Conservation (phyloP, 2,797 vertebrate genomes). For the Chromis chromis region DNA sequence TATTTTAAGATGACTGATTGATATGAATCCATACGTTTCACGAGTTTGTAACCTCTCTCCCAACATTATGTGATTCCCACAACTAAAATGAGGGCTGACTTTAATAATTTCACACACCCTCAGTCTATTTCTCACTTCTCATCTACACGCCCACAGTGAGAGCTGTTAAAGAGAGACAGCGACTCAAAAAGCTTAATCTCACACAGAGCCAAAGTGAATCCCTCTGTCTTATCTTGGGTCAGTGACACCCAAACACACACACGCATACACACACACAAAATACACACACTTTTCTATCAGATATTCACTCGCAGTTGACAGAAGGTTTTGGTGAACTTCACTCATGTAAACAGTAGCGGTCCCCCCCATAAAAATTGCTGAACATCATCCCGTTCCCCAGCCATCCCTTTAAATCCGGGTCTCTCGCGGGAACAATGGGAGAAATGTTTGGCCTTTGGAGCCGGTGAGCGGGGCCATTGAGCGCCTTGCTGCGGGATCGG, state of each 20-base stretch:
- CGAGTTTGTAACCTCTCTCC: slow-evolving; percentile 20
- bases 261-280: slow-evolving; percentile 7
- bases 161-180: slow-evolving; percentile 72
- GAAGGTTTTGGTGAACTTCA: slow-evolving; percentile 46
- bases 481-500: slow-evolving; percentile 72
- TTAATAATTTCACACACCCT: slow-evolving; percentile 75
- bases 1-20: slow-evolving; percentile 21
- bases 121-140: slow-evolving; percentile 77
- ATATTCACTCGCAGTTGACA: slow-evolving; percentile 33
- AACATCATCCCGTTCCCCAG: slow-evolving; percentile 66
- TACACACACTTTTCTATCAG: slow-evolving; percentile 4
- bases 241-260: slow-evolving; percentile 44
- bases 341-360: slow-evolving; percentile 50
- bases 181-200: slow-evolving; percentile 62
- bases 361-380: slow-evolving; percentile 69
- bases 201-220: slow-evolving; percentile 52
- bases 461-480: slow-evolving; percentile 76
- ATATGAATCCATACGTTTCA: not conserved
- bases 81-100: slow-evolving; percentile 64
- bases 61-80: slow-evolving; percentile 42
- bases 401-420: slow-evolving; percentile 75
- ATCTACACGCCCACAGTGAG: slow-evolving; percentile 71
- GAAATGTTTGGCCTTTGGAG: slow-evolving; percentile 79
- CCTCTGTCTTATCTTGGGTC: slow-evolving; percentile 49
- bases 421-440: slow-evolving; percentile 79